Evolutionary conservation across 2,113 vertebrate species (phyloP).

Genomic region (Aphelocoma coerulescens): DNA sequence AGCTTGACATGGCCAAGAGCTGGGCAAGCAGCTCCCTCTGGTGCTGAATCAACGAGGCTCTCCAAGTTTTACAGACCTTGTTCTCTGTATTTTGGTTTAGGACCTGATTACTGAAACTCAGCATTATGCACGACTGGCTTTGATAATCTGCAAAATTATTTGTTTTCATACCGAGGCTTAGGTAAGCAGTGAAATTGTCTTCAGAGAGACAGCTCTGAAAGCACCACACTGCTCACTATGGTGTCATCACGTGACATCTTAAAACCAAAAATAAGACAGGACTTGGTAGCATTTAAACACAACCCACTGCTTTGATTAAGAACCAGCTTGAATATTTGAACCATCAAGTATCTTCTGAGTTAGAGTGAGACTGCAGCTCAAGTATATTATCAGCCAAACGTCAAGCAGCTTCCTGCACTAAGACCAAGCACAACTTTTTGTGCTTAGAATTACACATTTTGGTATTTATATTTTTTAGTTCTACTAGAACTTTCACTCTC

Average conservation of each 20-base stretch:
- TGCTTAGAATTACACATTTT: not conserved
- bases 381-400: not conserved
- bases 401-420: not conserved
- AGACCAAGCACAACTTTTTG: not conserved
- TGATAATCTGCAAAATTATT: not conserved
- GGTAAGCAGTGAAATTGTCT: not conserved
- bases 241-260: no score
- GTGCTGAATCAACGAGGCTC: conserved; percentile 36
- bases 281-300: not conserved
- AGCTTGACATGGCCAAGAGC: conserved; percentile 22
- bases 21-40: conserved; percentile 76
- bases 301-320: not conserved
- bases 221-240: not conserved
- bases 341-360: not conserved
- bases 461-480: not conserved
- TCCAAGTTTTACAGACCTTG: not conserved
- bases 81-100: not conserved
- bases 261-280: not conserved
- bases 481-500: not conserved
- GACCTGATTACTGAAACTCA: not conserved
- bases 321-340: not conserved
- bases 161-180: not conserved
- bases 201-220: not conserved
- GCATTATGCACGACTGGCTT: not conserved
- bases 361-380: not conserved